These are phyloP conservation scores for Pollimyrus isidori DNA, from an alignment of 2,113 vertebrate genomes.

Conservation along the genomic window DNA sequence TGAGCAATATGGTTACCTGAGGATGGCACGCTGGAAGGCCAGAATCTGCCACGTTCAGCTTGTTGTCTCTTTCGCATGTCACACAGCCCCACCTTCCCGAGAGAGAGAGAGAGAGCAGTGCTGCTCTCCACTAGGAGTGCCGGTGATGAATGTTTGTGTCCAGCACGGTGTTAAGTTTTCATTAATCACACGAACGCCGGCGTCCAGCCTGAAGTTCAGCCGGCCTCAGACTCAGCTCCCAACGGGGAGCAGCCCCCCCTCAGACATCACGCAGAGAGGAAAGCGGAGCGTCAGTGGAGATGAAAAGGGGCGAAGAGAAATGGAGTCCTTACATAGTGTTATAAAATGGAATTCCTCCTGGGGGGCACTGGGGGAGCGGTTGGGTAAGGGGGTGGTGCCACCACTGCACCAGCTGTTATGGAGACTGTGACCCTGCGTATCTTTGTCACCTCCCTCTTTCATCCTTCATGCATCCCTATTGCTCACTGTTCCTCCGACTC, in stretches of 20 bases:
- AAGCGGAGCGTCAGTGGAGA: slow-evolving; percentile 54
- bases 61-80: slow-evolving; percentile 56
- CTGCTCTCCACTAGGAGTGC: slow-evolving; percentile 56
- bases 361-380: slow-evolving; percentile 33
- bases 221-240: slow-evolving; percentile 40
- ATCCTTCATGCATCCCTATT: background rate
- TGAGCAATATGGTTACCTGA: background rate
- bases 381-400: slow-evolving; percentile 61
- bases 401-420: slow-evolving; percentile 72
- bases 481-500: background rate
- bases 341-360: slow-evolving; percentile 69
- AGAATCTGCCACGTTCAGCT: slow-evolving; percentile 36
- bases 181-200: slow-evolving; percentile 51
- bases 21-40: slow-evolving; percentile 29
- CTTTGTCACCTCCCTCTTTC: background rate
- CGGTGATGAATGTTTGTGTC: slow-evolving; percentile 70
- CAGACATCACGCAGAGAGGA: slow-evolving; percentile 40
- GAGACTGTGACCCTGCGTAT: slow-evolving; percentile 52
- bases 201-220: slow-evolving; percentile 35
- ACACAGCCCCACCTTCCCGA: slow-evolving; percentile 30
- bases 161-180: slow-evolving; percentile 61
- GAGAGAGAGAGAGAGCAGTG: slow-evolving; percentile 38
- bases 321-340: slow-evolving; percentile 61
- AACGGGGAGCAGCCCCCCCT: slow-evolving; percentile 46
- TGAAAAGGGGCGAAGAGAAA: slow-evolving; percentile 76